Conservation (phyloP, 2,888 invertebrate genomes). For the Alitta virens region DNA sequence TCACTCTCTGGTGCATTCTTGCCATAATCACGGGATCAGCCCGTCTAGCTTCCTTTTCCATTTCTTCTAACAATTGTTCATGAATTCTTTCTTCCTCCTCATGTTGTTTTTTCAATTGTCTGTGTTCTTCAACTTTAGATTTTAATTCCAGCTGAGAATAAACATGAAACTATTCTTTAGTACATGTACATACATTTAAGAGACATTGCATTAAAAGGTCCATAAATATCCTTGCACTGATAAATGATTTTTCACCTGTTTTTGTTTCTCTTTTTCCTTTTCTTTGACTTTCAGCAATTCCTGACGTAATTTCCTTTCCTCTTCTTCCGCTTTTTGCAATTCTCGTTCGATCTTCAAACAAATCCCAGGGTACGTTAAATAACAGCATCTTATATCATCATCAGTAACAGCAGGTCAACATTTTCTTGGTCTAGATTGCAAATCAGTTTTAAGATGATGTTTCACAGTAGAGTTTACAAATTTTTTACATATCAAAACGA, state of each 20-base stretch:
- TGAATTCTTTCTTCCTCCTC: constrained; percentile 38
- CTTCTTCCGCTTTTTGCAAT: constrained; percentile 43
- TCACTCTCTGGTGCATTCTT: too few relatives aligned
- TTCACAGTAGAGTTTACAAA: too few relatives aligned
- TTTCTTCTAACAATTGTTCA: constrained; percentile 31
- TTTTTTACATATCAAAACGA: too few relatives aligned
- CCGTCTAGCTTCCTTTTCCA: constrained; percentile 2
- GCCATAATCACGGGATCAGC: too few relatives aligned
- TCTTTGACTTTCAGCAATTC: constrained; percentile 40
- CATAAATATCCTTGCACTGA: too few relatives aligned
- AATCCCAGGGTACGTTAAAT: background rate
- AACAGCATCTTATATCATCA: background rate
- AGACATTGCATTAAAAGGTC: too few relatives aligned
- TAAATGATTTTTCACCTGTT: constrained; percentile 33
- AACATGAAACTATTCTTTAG: too few relatives aligned
- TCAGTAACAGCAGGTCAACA: too few relatives aligned
- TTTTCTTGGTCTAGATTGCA: too few relatives aligned
- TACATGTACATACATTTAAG: too few relatives aligned
- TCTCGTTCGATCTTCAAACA: constrained; percentile 48
- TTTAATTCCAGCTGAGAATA: constrained; percentile 36
- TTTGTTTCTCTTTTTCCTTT: constrained; percentile 42
- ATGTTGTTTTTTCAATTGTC: constrained; percentile 39
- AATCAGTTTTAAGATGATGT: too few relatives aligned
- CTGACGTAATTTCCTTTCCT: constrained; percentile 43
- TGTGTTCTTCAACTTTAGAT: constrained; percentile 39